phyloP scores from a whole-genome alignment of 2,888 invertebrate species.

The Eulithis testata region DNA sequence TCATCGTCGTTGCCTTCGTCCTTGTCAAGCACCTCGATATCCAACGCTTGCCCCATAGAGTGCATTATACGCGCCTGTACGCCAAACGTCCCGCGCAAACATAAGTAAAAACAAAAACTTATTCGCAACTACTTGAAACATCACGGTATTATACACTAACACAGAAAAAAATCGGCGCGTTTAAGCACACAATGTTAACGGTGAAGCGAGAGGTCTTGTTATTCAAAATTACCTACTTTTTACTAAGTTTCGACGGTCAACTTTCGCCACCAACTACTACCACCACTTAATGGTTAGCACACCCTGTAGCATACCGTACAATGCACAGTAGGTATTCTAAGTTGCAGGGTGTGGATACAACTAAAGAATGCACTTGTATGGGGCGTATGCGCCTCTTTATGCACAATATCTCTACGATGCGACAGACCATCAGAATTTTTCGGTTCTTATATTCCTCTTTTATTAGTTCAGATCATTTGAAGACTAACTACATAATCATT shows the following conservation, averaged over 20 bases:
- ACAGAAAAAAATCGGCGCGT: constrained; percentile 37
- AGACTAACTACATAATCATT: too few relatives aligned
- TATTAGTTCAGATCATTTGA: too few relatives aligned
- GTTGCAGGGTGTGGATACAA: too few relatives aligned
- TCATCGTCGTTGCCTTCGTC: constrained; percentile 95
- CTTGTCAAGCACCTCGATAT: constrained; percentile 92
- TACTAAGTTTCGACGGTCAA: background rate
- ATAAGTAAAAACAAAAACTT: constrained; percentile 80
- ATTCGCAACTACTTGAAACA: constrained; percentile 59
- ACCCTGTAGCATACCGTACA: background rate
- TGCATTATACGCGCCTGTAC: constrained; percentile 84
- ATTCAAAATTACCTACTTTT: constrained; percentile 28
- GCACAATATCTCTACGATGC: background rate
- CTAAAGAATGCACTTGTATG: background rate
- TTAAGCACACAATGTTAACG: constrained; percentile 44
- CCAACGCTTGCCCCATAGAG: constrained; percentile 89
- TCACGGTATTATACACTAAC: constrained; percentile 34
- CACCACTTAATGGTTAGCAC: background rate
- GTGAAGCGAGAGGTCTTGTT: constrained; percentile 39
- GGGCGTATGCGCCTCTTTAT: background rate
- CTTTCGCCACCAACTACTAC: background rate
- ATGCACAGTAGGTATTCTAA: background rate
- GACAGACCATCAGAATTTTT: background rate
- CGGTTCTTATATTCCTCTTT: background rate
- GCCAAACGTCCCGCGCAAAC: constrained; percentile 77